These are phyloP conservation scores for Agrochola circellaris DNA, from an alignment of 2,888 invertebrate genomes.

Conservation along the genomic window DNA sequence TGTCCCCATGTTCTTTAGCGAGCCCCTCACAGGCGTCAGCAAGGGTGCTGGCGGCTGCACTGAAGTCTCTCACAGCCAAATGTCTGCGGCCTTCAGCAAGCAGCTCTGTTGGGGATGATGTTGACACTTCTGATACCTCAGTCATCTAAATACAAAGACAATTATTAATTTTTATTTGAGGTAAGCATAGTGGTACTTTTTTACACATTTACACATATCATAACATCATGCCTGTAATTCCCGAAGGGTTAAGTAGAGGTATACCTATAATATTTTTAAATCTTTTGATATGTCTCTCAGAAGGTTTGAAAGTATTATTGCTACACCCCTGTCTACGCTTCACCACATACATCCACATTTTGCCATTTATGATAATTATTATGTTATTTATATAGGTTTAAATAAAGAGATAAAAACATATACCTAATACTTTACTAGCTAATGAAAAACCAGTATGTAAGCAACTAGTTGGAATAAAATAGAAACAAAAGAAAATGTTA, in stretches of 20 bases:
- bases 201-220: neutral
- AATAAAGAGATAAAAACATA: neutral
- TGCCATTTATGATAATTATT: too few relatives aligned
- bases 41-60: conserved; percentile 93
- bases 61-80: conserved; percentile 94
- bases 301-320: too few relatives aligned
- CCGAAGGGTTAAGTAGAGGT: too few relatives aligned
- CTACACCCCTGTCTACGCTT: too few relatives aligned
- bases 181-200: neutral
- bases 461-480: neutral
- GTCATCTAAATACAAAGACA: conserved; percentile 87
- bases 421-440: neutral
- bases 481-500: neutral
- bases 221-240: too few relatives aligned
- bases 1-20: conserved; percentile 94
- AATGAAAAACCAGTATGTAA: neutral
- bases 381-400: neutral
- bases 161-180: neutral
- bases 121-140: conserved; percentile 87
- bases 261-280: too few relatives aligned
- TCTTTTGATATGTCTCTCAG: too few relatives aligned
- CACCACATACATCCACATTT: too few relatives aligned
- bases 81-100: conserved; percentile 94
- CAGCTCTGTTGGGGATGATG: conserved; percentile 90
- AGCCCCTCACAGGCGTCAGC: conserved; percentile 93